phyloP scores from a whole-genome alignment of 2,888 invertebrate species.

The Drosophila phalerata region DNA sequence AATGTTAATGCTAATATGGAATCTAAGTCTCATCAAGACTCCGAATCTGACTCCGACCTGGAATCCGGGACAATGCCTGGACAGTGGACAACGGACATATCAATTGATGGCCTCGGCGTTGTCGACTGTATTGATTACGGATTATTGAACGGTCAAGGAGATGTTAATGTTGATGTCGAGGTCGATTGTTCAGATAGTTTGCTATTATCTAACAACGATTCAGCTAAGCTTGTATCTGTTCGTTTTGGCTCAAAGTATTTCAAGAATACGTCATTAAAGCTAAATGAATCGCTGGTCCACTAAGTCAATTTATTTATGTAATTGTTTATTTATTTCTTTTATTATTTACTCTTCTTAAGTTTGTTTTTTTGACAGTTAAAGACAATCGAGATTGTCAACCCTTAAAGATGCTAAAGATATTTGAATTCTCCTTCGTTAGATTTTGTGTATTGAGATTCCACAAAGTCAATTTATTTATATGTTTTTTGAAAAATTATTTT shows the following conservation, averaged over 20 bases:
- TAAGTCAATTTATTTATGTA: conserved; percentile 17
- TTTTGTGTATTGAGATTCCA: no score
- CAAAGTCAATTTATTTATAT: neutral
- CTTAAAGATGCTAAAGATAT: neutral
- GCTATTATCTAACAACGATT: conserved; percentile 38
- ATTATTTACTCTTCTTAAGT: neutral
- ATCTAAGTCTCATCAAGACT: neutral
- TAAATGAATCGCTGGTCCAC: conserved; percentile 47
- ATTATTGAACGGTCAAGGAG: conserved; percentile 62
- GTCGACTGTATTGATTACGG: conserved; percentile 71
- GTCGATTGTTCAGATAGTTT: conserved; percentile 73
- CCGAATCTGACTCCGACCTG: conserved; percentile 8
- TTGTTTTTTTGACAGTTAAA: neutral
- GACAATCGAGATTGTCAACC: neutral
- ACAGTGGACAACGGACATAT: conserved; percentile 39
- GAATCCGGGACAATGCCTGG: conserved; percentile 9
- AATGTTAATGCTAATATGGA: neutral
- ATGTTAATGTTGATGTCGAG: conserved; percentile 61
- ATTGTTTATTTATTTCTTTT: neutral
- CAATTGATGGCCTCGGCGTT: conserved; percentile 43
- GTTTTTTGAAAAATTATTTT: no score
- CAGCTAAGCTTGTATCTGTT: conserved; percentile 17
- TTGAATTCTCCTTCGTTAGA: no score
- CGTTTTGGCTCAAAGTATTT: conserved; percentile 36
- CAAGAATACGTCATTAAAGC: conserved; percentile 35